A percentile compares a stretch with the other conserved stretches of the same genome.
Conservation (phyloP, 1,140 invertebrate species). For the Solenopsis invicta region DNA sequence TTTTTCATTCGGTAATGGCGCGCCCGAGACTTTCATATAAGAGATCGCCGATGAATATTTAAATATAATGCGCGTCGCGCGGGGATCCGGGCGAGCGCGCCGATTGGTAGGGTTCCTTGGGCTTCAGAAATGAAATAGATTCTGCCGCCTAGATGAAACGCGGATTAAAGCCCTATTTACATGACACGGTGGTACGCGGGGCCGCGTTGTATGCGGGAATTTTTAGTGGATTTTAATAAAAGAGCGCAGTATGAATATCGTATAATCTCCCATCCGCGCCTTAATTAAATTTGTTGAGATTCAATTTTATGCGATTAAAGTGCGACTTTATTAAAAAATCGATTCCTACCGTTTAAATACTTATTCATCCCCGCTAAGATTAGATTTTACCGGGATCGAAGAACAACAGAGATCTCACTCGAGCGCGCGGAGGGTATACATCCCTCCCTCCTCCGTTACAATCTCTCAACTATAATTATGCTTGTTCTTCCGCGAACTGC, state of each 20-base stretch:
- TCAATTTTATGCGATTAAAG: constrained; percentile 54
- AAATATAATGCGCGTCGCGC: constrained; percentile 69
- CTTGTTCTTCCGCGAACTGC: background rate
- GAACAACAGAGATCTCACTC: background rate
- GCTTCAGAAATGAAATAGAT: constrained; percentile 65
- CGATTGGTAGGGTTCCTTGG: constrained; percentile 59
- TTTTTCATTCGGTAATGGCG: constrained; percentile 73
- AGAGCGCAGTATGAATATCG: constrained; percentile 56
- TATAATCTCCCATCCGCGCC: constrained; percentile 54
- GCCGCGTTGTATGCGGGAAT: constrained; percentile 58
- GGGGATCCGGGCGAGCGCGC: constrained; percentile 22
- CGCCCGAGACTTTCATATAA: constrained; percentile 72
- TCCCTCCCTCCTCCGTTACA: background rate
- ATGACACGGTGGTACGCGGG: constrained; percentile 41
- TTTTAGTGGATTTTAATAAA: constrained; percentile 68
- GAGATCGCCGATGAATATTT: constrained; percentile 80
- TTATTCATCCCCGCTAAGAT: constrained; percentile 47
- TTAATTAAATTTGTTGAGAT: constrained; percentile 65
- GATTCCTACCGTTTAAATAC: constrained; percentile 40
- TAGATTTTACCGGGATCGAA: constrained; percentile 2
- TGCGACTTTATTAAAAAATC: constrained; percentile 57
- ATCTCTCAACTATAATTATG: constrained; percentile 34
- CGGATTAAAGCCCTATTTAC: constrained; percentile 61
- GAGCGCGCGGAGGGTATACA: too few species aligned
- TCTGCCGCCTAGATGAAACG: constrained; percentile 59